phyloP scores from a whole-genome alignment of 1,140 invertebrate genomes.

The Drosophila suzukii region DNA sequence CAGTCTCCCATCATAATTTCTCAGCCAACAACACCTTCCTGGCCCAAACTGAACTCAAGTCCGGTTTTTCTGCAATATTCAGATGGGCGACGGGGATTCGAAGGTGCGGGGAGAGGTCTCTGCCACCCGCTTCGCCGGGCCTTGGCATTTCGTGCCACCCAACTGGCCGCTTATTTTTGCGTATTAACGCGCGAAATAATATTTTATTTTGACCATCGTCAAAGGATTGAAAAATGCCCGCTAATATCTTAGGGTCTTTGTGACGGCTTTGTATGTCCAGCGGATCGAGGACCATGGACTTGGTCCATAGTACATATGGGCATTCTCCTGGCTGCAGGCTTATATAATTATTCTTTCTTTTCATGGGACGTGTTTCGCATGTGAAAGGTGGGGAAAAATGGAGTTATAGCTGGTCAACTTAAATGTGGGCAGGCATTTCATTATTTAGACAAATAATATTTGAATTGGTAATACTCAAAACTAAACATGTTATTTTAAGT shows the following conservation, averaged over 20 bases:
- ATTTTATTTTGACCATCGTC: conserved; percentile 82
- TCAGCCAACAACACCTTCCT: conserved; percentile 74
- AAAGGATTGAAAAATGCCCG: conserved; percentile 81
- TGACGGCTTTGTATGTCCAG: conserved; percentile 63
- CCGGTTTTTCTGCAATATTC: conserved; percentile 32
- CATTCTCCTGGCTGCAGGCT: conserved; percentile 14
- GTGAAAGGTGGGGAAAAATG: conserved; percentile 12
- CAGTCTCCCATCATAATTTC: conserved; percentile 72
- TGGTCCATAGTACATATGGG: conserved; percentile 14
- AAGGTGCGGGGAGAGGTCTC: background rate
- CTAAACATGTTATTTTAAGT: too few relatives aligned
- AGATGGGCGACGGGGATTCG: background rate
- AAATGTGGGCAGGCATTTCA: too few relatives aligned
- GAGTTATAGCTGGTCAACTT: conserved; percentile 12
- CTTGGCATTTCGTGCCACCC: conserved; percentile 63
- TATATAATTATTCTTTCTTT: conserved; percentile 50
- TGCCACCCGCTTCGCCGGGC: conserved; percentile 65
- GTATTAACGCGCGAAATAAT: conserved; percentile 83
- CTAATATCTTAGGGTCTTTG: conserved; percentile 82
- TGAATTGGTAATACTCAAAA: too few relatives aligned
- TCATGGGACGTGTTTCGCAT: conserved; percentile 1
- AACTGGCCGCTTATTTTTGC: conserved; percentile 76
- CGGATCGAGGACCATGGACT: conserved; percentile 7
- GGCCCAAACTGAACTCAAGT: conserved; percentile 32
- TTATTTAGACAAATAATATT: too few relatives aligned